Conservation (phyloP, 2,797 vertebrate genomes). For the Percopsis omiscomaycus region DNA sequence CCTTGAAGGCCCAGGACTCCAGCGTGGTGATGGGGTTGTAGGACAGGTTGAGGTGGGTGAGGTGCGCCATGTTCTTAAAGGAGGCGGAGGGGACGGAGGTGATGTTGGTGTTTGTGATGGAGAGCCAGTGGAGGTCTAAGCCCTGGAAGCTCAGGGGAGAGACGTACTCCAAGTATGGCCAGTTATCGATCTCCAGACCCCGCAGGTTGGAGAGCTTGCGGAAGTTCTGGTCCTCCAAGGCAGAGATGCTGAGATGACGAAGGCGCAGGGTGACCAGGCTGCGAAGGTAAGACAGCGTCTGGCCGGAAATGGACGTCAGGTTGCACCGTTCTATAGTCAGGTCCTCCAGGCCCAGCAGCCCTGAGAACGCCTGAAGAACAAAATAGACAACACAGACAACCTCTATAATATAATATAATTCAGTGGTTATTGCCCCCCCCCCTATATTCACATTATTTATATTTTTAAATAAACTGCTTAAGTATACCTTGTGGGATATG, state of each 20-base stretch:
- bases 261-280: conserved; percentile 89
- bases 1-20: conserved; percentile 88
- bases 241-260: conserved; percentile 85
- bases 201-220: conserved; percentile 84
- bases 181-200: conserved; percentile 91
- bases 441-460: neutral
- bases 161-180: conserved; percentile 90
- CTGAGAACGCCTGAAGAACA: conserved; percentile 83
- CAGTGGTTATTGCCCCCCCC: neutral
- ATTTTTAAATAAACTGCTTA: neutral
- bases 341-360: conserved; percentile 87
- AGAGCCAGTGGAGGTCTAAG: conserved; percentile 91
- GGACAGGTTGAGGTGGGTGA: conserved; percentile 91
- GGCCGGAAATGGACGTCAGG: conserved; percentile 90
- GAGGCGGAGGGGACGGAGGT: conserved; percentile 87
- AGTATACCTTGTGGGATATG: conserved; percentile 85
- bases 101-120: conserved; percentile 95
- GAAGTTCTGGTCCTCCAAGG: conserved; percentile 94
- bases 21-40: conserved; percentile 91
- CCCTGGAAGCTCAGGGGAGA: conserved; percentile 89
- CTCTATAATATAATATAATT: neutral
- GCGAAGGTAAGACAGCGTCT: conserved; percentile 90
- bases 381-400: conserved; percentile 5
- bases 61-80: conserved; percentile 88
- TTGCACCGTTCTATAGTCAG: conserved; percentile 93